Evolutionary conservation across 2,113 vertebrate genomes (phyloP).

Genomic region (Falcunculus frontatus): DNA sequence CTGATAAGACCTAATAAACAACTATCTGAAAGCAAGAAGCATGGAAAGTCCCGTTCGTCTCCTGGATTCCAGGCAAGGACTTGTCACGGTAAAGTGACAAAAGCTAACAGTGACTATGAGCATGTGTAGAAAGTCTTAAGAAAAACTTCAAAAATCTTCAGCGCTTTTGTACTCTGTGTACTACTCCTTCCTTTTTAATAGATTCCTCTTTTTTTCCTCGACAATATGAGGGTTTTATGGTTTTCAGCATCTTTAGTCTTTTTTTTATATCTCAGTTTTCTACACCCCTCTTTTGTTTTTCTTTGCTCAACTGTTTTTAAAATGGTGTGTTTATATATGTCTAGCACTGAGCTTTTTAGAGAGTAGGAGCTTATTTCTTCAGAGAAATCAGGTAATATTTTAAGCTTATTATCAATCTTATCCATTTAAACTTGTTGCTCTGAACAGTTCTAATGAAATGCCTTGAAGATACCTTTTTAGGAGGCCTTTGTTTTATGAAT

Average conservation of each 20-base stretch:
- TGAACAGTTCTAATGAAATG: background rate
- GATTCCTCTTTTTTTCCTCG: background rate
- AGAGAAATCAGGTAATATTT: background rate
- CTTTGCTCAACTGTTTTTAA: background rate
- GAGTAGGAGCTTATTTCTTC: background rate
- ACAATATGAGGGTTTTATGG: background rate
- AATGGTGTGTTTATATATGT: background rate
- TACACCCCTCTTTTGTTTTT: background rate
- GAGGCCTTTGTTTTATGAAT: slow-evolving; percentile 1
- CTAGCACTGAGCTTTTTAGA: background rate
- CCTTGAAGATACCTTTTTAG: background rate
- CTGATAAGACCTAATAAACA: too few species aligned
- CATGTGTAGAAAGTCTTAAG: background rate
- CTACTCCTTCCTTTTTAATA: background rate
- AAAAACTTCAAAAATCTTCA: background rate
- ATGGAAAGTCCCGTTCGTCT: too few species aligned
- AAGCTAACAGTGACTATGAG: background rate
- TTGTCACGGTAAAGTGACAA: too few species aligned
- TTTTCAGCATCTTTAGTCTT: background rate
- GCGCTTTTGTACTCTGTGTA: background rate
- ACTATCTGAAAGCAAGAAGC: too few species aligned
- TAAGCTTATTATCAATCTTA: background rate
- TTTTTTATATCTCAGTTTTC: background rate
- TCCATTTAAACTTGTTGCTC: background rate
- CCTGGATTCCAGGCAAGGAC: too few species aligned